These are phyloP conservation scores for Hafferia zeledoni DNA, from an alignment of 2,797 vertebrate species.

Conservation along the genomic window DNA sequence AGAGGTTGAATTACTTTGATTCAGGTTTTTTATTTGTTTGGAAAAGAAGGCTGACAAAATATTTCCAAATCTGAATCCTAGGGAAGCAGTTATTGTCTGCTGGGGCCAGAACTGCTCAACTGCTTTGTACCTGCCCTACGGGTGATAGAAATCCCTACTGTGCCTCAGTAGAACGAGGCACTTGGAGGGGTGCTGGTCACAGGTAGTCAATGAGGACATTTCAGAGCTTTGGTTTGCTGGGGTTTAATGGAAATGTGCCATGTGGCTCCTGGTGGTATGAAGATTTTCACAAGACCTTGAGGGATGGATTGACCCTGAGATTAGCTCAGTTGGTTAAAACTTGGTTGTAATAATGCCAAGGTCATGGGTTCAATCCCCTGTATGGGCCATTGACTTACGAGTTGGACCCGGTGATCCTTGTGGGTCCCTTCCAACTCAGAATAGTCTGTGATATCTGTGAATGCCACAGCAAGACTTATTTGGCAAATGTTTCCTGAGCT, in stretches of 20 bases:
- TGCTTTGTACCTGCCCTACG: neutral
- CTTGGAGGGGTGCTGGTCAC: neutral
- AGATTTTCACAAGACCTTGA: neutral
- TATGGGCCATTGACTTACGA: too few relatives aligned
- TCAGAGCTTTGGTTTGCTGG: neutral
- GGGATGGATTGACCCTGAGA: neutral
- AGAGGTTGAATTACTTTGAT: neutral
- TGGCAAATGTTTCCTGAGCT: neutral
- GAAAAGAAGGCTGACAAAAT: neutral
- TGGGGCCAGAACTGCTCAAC: neutral
- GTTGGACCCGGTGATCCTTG: too few relatives aligned
- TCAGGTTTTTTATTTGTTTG: neutral
- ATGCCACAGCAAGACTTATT: neutral
- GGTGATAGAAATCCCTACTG: neutral
- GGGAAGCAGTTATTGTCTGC: neutral
- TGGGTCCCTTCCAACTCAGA: too few relatives aligned
- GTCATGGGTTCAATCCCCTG: too few relatives aligned
- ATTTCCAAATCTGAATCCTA: neutral
- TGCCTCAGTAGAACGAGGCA: neutral
- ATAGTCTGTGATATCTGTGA: too few relatives aligned
- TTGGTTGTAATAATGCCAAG: too few relatives aligned
- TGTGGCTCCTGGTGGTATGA: neutral
- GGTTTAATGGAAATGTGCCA: neutral
- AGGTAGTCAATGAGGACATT: neutral
- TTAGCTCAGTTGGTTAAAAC: too few relatives aligned